Conservation (phyloP, 2,888 invertebrate genomes). For the Agrotis exclamationis region DNA sequence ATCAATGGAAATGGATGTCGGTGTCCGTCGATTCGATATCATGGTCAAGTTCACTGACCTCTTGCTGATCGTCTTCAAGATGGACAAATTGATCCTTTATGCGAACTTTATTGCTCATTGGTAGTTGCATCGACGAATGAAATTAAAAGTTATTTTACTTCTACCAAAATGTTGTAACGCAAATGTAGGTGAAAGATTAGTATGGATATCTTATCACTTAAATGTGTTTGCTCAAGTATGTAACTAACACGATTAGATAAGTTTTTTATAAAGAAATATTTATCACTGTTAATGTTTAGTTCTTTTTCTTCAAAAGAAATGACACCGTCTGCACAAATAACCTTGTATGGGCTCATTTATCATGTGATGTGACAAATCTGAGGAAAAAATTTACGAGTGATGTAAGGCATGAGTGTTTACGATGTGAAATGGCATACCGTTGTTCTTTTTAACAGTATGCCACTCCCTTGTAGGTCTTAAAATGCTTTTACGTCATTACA, state of each 20-base stretch:
- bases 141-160: slow-evolving; percentile 39
- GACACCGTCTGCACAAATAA: slow-evolving; percentile 34
- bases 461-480: slow-evolving; percentile 37
- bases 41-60: slow-evolving; percentile 83
- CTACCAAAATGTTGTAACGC: slow-evolving; percentile 51
- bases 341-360: slow-evolving; percentile 26
- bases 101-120: slow-evolving; percentile 22
- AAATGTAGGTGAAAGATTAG: slow-evolving; percentile 75
- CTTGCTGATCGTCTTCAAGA: slow-evolving; percentile 70
- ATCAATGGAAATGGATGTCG: slow-evolving; percentile 80
- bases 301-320: slow-evolving; percentile 50
- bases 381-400: slow-evolving; percentile 10
- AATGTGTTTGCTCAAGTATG: slow-evolving; percentile 71
- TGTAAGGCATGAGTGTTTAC: slow-evolving; percentile 17
- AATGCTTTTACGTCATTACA: slow-evolving; percentile 72
- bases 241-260: slow-evolving; percentile 75
- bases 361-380: slow-evolving; percentile 23
- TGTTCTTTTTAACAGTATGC: slow-evolving; percentile 24
- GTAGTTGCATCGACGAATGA: slow-evolving; percentile 24
- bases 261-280: slow-evolving; percentile 66
- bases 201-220: slow-evolving; percentile 76
- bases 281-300: slow-evolving; percentile 55
- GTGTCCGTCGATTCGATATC: slow-evolving; percentile 72
- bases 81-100: slow-evolving; percentile 75
- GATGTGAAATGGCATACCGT: background rate